Evolutionary conservation across 1,140 invertebrate species (phyloP).

Genomic region (Chymomyza costata): DNA sequence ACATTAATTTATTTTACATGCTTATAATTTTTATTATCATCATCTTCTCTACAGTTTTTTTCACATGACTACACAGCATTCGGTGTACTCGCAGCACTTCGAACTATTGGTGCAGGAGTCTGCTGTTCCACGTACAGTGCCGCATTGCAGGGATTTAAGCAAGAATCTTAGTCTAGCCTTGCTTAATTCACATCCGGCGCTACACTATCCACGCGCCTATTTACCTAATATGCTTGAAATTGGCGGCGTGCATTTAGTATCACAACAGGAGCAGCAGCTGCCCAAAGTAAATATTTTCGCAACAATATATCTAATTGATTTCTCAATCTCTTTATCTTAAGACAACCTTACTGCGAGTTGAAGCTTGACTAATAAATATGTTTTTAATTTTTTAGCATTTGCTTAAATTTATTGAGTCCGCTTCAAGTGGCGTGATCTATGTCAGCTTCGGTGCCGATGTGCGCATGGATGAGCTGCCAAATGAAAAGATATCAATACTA

Average conservation of each 20-base stretch:
- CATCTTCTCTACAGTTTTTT: conserved; percentile 53
- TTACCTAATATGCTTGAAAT: conserved; percentile 79
- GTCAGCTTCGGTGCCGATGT: conserved; percentile 81
- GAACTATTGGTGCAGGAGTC: conserved; percentile 43
- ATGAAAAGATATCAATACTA: conserved; percentile 76
- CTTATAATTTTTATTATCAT: background rate
- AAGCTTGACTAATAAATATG: background rate
- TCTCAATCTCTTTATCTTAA: background rate
- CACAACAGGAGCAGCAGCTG: conserved; percentile 21
- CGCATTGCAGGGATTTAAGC: conserved; percentile 77
- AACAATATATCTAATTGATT: too few species aligned
- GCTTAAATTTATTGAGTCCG: conserved; percentile 77
- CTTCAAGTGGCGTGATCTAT: conserved; percentile 78
- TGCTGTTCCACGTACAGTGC: conserved; percentile 28
- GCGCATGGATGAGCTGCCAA: conserved; percentile 77
- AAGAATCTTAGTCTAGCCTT: conserved; percentile 79
- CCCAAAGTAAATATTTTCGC: conserved; percentile 50
- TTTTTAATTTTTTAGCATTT: conserved; percentile 54
- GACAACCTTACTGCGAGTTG: too few species aligned
- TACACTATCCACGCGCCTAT: conserved; percentile 79
- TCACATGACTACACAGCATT: conserved; percentile 68
- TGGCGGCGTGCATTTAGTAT: conserved; percentile 76
- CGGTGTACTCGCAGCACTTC: conserved; percentile 65
- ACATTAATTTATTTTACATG: background rate
- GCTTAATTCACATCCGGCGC: conserved; percentile 79